phyloP scores from a whole-genome alignment of 1,140 invertebrate species.

The Cepaea nemoralis region DNA sequence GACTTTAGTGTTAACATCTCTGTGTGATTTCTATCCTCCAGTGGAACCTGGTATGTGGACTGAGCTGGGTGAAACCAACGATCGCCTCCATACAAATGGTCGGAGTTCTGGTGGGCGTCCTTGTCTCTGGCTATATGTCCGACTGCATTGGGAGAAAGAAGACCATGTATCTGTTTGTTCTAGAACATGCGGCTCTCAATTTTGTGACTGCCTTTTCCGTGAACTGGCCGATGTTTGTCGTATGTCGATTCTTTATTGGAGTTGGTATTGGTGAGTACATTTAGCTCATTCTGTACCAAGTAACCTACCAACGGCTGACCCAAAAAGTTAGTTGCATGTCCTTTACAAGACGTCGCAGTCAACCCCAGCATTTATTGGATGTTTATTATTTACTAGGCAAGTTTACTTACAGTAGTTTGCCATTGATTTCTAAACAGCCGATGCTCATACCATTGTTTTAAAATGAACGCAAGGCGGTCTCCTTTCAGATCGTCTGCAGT shows the following conservation, averaged over 20 bases:
- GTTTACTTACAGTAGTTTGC: too few relatives aligned
- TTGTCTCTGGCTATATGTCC: constrained; percentile 48
- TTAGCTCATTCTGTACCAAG: too few relatives aligned
- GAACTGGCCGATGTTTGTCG: constrained; percentile 46
- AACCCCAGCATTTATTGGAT: too few relatives aligned
- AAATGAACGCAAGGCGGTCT: too few relatives aligned
- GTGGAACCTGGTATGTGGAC: constrained; percentile 56
- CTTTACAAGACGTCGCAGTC: too few relatives aligned
- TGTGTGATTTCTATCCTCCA: constrained; percentile 28
- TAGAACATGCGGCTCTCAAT: constrained; percentile 21
- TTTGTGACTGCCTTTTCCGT: constrained; percentile 29
- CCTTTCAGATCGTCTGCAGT: too few relatives aligned
- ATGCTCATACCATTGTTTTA: too few relatives aligned
- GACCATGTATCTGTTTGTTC: constrained; percentile 14
- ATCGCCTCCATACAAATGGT: constrained; percentile 57
- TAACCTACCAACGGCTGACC: too few relatives aligned
- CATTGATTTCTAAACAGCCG: too few relatives aligned
- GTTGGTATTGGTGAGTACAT: constrained; percentile 1
- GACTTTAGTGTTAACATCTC: not conserved
- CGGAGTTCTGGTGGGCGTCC: constrained; percentile 54
- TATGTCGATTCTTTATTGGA: constrained; percentile 44
- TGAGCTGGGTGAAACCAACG: constrained; percentile 39
- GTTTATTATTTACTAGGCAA: too few relatives aligned
- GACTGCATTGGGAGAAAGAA: constrained; percentile 44
- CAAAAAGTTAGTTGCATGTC: too few relatives aligned